Conservation (phyloP, 2,113 vertebrate species). For the Okapia johnstoni region DNA sequence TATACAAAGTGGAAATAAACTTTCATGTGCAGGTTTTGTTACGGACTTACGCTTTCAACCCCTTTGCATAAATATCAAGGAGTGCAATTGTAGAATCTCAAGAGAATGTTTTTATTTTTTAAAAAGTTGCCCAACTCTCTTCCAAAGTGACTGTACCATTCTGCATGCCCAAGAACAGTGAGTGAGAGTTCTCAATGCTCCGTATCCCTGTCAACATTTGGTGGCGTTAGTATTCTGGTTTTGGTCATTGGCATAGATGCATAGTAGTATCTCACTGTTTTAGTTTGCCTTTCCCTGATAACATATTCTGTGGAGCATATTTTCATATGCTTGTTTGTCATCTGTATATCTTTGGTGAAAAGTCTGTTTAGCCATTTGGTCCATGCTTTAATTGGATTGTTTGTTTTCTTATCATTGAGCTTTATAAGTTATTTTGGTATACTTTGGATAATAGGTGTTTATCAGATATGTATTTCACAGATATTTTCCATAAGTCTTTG, state of each 20-base stretch:
- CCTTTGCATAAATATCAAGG: not conserved
- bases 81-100: not conserved
- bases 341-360: not conserved
- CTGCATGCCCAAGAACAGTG: not conserved
- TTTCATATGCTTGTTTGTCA: not conserved
- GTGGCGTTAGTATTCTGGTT: not conserved
- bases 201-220: not conserved
- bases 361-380: not conserved
- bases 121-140: not conserved
- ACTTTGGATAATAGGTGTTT: not conserved
- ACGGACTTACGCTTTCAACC: not conserved
- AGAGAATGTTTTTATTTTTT: not conserved
- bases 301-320: not conserved
- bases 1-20: not conserved
- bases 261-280: not conserved
- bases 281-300: not conserved
- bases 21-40: not conserved
- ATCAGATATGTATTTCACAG: not conserved
- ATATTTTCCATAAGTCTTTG: not conserved
- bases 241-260: not conserved
- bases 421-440: not conserved
- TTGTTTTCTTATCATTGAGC: not conserved
- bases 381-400: not conserved
- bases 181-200: not conserved
- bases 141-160: not conserved